Evolutionary conservation across 2,888 invertebrate species (phyloP).

Genomic region (Epiblema foenella): DNA sequence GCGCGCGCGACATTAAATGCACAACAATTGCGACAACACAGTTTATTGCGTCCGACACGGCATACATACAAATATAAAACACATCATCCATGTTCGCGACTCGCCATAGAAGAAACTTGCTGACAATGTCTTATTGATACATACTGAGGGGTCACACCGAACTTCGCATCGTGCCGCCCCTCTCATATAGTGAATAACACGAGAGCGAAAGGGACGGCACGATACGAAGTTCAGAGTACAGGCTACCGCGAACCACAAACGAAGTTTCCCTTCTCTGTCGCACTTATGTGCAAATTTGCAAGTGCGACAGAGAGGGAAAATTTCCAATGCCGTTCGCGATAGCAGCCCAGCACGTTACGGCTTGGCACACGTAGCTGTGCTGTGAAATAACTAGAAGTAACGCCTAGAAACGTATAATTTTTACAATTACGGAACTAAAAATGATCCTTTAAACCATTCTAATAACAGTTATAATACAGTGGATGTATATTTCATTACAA

Average conservation of each 20-base stretch:
- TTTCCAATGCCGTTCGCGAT: no score
- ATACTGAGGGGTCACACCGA: no score
- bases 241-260: no score
- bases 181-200: no score
- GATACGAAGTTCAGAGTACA: no score
- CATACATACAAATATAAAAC: slow-evolving; percentile 58
- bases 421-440: background rate
- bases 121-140: background rate
- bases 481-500: background rate
- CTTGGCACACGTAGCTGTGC: background rate
- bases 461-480: background rate
- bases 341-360: no score
- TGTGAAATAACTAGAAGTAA: background rate
- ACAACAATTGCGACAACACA: slow-evolving; percentile 53
- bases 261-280: no score
- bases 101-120: background rate
- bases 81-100: slow-evolving; percentile 52
- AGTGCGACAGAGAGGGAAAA: no score
- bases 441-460: background rate
- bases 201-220: no score
- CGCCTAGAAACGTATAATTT: background rate
- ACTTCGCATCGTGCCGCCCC: no score
- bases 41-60: slow-evolving; percentile 51
- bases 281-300: no score
- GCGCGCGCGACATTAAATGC: slow-evolving; percentile 52